Conservation (phyloP, 2,797 vertebrate genomes). For the Limnodromus scolopaceus region DNA sequence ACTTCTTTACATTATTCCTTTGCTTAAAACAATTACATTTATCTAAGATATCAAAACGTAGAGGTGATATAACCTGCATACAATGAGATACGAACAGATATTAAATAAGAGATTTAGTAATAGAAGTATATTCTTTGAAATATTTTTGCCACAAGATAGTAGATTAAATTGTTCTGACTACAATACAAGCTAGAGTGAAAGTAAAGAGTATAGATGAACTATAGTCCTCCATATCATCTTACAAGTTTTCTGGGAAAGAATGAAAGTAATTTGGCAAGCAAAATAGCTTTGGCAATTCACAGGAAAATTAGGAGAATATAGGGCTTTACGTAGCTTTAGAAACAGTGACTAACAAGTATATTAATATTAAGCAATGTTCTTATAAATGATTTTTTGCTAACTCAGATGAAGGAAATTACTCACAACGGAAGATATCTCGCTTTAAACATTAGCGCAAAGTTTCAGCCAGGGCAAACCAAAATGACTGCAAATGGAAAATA, state of each 20-base stretch:
- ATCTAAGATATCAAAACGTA: background rate
- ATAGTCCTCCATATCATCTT: conserved; percentile 2
- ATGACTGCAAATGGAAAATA: background rate
- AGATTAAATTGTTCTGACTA: conserved; percentile 5
- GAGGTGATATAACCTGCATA: background rate
- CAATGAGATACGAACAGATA: background rate
- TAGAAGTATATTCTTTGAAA: background rate
- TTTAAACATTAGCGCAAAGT: background rate
- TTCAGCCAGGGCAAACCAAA: background rate
- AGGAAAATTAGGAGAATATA: conserved; percentile 34
- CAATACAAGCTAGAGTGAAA: background rate
- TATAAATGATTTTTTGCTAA: background rate
- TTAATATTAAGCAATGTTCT: background rate
- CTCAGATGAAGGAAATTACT: background rate
- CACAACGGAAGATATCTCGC: background rate
- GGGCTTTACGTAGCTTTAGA: conserved; percentile 30
- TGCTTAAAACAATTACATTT: conserved; percentile 12
- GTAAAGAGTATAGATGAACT: background rate
- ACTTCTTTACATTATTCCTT: background rate
- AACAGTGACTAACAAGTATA: background rate
- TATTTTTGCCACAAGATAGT: conserved; percentile 21
- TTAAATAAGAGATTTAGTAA: background rate
- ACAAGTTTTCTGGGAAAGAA: conserved; percentile 2
- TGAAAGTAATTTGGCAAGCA: background rate
- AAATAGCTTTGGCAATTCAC: conserved; percentile 22